Conservation (phyloP, 2,888 invertebrate species). For the Luperina testacea region DNA sequence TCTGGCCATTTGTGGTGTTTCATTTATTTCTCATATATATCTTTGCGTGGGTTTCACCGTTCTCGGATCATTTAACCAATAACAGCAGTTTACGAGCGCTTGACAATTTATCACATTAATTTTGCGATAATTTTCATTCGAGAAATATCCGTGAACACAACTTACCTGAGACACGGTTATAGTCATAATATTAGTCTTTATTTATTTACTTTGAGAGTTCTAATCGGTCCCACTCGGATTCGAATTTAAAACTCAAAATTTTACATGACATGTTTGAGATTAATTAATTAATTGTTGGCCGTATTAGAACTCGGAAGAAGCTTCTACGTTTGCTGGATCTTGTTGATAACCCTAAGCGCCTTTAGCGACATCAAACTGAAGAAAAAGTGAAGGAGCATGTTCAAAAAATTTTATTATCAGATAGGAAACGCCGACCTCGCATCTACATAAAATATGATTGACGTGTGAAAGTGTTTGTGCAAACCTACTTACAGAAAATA, state of each 20-base stretch:
- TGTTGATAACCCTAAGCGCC: no score
- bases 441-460: no score
- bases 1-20: background rate
- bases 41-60: background rate
- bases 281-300: background rate
- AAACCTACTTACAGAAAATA: no score
- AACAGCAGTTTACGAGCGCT: no score
- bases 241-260: background rate
- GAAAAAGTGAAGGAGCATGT: background rate
- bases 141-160: no score
- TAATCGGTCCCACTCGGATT: background rate
- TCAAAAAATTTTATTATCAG: background rate
- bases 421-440: no score
- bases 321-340: background rate
- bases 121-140: no score
- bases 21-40: background rate
- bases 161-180: no score
- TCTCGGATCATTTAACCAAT: no score
- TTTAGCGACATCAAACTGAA: constrained; percentile 1
- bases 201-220: background rate
- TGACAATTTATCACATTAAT: no score
- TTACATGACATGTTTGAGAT: background rate
- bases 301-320: background rate
- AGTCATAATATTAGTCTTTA: background rate
- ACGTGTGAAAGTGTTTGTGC: no score